Evolutionary conservation across 2,888 invertebrate genomes (phyloP).

Genomic region (Nycteola revayana): DNA sequence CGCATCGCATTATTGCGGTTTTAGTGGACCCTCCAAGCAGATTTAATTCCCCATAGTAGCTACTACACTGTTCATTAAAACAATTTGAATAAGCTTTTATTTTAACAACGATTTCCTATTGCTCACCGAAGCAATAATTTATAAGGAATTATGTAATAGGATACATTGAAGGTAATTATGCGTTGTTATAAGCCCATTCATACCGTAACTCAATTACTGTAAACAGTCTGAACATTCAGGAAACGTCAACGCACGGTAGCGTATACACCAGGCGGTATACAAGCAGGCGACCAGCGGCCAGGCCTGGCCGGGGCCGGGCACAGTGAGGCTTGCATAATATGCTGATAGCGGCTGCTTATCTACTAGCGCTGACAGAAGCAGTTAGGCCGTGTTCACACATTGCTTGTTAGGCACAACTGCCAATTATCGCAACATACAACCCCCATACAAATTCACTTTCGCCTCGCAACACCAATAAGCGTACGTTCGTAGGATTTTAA

Average conservation of each 20-base stretch:
- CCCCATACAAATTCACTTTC: constrained; percentile 62
- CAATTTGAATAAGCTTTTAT: constrained; percentile 38
- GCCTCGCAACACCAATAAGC: constrained; percentile 47
- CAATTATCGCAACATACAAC: constrained; percentile 66
- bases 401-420: constrained; percentile 51
- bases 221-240: constrained; percentile 58
- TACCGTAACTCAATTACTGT: constrained; percentile 57
- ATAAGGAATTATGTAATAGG: constrained; percentile 40
- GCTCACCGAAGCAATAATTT: constrained; percentile 38
- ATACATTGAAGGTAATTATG: constrained; percentile 40
- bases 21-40: constrained; percentile 13
- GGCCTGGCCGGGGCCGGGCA: neutral
- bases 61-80: constrained; percentile 4
- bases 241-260: constrained; percentile 55
- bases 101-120: constrained; percentile 33
- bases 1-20: constrained; percentile 31
- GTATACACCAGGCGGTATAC: constrained; percentile 23
- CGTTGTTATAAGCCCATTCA: constrained; percentile 49
- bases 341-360: constrained; percentile 25
- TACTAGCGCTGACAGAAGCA: constrained; percentile 42
- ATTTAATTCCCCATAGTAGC: neutral
- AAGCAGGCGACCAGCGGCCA: too few relatives aligned
- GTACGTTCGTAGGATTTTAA: constrained; percentile 61
- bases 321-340: constrained; percentile 54
- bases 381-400: constrained; percentile 55